Evolutionary conservation across 2,113 vertebrate species (phyloP), one percentile per base, ranked within the genome.

Genomic region (Megaleporinus macrocephalus): DNA sequence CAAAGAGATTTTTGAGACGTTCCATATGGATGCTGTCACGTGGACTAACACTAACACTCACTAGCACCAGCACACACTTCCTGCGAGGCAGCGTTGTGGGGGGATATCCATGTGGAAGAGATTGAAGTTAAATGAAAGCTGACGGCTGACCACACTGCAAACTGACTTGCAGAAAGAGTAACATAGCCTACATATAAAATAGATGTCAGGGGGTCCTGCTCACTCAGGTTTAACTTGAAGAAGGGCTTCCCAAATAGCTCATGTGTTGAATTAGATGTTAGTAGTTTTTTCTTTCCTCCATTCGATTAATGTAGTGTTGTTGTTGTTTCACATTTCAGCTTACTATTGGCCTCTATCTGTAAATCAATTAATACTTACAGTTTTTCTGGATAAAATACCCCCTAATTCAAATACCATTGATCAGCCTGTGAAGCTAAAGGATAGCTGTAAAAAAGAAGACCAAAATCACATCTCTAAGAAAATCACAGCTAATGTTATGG

Each of bases 11-110:
- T 26, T 73, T 74, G 79, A 81, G 71, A 79, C 36, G 47, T 73
- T 83, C 82, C 82, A 84, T 65, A 73, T 57, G 76, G 69, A 59
- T 27, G 15, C 41, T 20, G 33, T 62, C 53, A 63, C 27, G 14
- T 73, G n/a, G 10, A 22, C 41, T 36, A 15, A 55, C 29, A 36
- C 30, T 16, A 20, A 30, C 29, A 53, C 27, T 63, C 47, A 65
- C 66, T 12, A 27, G 36, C 65, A 63, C 30, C 30, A 16, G 10
- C 53, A 61, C 68, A 59, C 73, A 76, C 30, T 61, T 59, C 68
- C 66, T 44, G 59, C 14, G 57, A 44, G 55, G 22, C 51, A 12
- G 49, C 9, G 13, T 13, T 22, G 70, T 73, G 72, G 51, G 47
- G 24, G 27, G 44, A 55, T 51, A 57, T 61, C 57, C 76, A 53